These are phyloP conservation scores for Adrianichthys oophorus DNA, from an alignment of 2,797 vertebrate genomes.

Conservation along the genomic window DNA sequence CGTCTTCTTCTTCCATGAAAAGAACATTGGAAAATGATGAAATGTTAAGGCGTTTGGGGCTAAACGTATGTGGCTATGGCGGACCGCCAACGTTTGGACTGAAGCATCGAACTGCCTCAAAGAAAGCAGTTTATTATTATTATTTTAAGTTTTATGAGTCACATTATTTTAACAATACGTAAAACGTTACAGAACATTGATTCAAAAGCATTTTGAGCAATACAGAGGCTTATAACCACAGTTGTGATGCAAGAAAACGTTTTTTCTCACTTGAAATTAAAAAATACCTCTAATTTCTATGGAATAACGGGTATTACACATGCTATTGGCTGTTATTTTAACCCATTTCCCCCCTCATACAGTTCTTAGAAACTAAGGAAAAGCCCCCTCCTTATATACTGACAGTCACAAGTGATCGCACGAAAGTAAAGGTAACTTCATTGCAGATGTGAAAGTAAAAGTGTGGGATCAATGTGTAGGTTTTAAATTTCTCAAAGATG, in stretches of 20 bases:
- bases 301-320: not conserved
- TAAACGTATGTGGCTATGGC: too few relatives aligned
- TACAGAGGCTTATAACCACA: constrained; percentile 8
- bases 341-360: too few relatives aligned
- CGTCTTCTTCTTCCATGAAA: too few relatives aligned
- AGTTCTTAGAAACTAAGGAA: not conserved
- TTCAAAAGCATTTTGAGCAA: not conserved
- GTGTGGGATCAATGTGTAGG: constrained; percentile 16
- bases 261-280: not conserved
- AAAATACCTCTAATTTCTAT: not conserved
- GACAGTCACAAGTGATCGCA: not conserved
- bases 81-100: too few relatives aligned
- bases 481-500: not conserved
- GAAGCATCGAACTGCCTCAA: too few relatives aligned
- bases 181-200: not conserved
- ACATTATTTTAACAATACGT: too few relatives aligned
- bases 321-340: not conserved
- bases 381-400: constrained; percentile 6
- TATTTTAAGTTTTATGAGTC: too few relatives aligned
- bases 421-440: constrained; percentile 9
- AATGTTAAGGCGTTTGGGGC: too few relatives aligned
- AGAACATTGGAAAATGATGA: too few relatives aligned
- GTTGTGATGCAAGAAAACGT: not conserved
- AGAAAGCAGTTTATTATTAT: too few relatives aligned
- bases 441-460: constrained; percentile 35